Base-by-base conservation (phyloP, 2,113 vertebrate species). In the Campylomormyrus tamandua region DNA sequence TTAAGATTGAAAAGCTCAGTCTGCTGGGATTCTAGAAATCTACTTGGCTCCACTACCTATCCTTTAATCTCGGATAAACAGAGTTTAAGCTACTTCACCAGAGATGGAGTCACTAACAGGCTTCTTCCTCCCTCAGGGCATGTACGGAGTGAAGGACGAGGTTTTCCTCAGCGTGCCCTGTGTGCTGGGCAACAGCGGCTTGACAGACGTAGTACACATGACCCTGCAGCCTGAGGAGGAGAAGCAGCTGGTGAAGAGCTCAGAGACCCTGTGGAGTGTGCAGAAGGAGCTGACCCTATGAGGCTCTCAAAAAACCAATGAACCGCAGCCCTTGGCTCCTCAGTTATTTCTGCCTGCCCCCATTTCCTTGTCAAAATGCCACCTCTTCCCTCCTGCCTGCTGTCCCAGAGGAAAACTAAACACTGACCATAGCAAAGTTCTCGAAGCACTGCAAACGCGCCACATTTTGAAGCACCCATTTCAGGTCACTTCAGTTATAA, bases 111-210 rank as follows among this genome's bases (percentile, higher is more conserved):
- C 15, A 5, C 50, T 80, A 7, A 89, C n/a, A 83, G 13, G 19
- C 86, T 39, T 31, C 35, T 31, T 39, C 52, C 35, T 42, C 52
- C 80, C 50, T 56, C 53, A 99, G 98, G 97, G 97, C 19, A 97
- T 97, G 97, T 97, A 98, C 0, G 97, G 98, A 39, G 97, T 99
- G 90, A 92, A 95, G 86, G 96, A 98, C 0, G 96, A 99, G 35
- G 98, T 99, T 80, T 99, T 97, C 93, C 91, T 99, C 91, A 99
- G 98, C 92, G 96, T 99, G 53, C 98, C 98, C 0, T 96, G 96
- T 74, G 96, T 99, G 90, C 92, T 99, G 88, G 96, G 95, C 90
- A 94, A 93, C 3, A 93, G 95, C 1, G 98, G 98, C 2, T 91
- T 99, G 90, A 95, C 95, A 83, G 97, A 96, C 1, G 96, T 99